phyloP scores from a whole-genome alignment of 1,140 invertebrate genomes.

The Drosophila pectinifera region DNA sequence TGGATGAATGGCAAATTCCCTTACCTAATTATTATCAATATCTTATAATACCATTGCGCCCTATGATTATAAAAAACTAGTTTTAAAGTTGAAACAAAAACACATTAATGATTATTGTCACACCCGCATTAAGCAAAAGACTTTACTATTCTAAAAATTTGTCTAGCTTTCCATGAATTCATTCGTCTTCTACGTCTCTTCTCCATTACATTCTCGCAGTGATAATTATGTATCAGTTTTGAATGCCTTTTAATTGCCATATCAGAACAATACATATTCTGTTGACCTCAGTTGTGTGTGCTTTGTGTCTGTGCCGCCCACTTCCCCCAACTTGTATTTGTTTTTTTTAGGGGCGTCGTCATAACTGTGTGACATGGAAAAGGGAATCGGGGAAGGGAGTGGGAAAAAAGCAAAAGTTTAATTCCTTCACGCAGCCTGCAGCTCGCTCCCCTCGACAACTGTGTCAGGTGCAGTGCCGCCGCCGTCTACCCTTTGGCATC shows the following conservation, averaged over 20 bases:
- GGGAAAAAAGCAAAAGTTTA: constrained; percentile 40
- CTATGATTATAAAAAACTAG: too few relatives aligned
- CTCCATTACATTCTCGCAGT: neutral
- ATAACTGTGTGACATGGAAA: constrained; percentile 4
- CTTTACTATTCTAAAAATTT: too few relatives aligned
- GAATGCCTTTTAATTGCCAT: neutral
- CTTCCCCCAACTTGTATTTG: constrained; percentile 8
- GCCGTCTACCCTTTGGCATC: constrained; percentile 1
- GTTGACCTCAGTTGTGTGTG: constrained; percentile 3
- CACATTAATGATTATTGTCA: too few relatives aligned
- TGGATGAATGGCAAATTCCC: too few relatives aligned
- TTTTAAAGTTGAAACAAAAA: neutral
- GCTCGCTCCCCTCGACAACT: constrained; percentile 7
- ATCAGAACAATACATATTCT: constrained; percentile 4
- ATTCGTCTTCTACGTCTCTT: too few relatives aligned
- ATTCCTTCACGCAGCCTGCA: constrained; percentile 23
- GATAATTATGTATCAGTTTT: neutral
- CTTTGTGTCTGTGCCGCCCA: constrained; percentile 7
- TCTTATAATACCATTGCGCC: too few relatives aligned
- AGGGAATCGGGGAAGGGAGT: neutral
- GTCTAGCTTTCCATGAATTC: too few relatives aligned
- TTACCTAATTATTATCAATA: too few relatives aligned
- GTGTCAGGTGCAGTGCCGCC: constrained; percentile 43
- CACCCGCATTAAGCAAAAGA: too few relatives aligned
- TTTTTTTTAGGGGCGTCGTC: constrained; percentile 15